These are phyloP conservation scores for Thunnus maccoyii DNA, from an alignment of 2,113 vertebrate genomes.

Conservation along the genomic window DNA sequence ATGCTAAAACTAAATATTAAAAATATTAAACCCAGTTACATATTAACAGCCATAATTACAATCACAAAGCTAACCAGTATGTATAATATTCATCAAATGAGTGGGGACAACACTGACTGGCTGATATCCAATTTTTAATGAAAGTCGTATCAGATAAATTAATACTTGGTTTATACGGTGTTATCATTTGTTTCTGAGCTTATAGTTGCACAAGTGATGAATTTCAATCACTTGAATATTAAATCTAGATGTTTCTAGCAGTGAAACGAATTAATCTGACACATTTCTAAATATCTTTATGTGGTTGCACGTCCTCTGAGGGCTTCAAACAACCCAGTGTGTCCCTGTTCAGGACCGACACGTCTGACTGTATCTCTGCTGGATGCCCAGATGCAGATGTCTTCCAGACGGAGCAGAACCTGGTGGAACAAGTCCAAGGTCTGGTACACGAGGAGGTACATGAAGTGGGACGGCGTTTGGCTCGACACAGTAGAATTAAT, in stretches of 20 bases:
- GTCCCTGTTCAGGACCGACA: conserved; percentile 25
- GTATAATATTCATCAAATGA: conserved; percentile 2
- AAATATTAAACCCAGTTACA: background rate
- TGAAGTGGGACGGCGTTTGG: conserved; percentile 92
- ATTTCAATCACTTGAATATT: conserved; percentile 28
- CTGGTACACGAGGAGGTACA: conserved; percentile 87
- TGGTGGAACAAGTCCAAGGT: conserved; percentile 77
- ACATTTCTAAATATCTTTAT: conserved; percentile 25
- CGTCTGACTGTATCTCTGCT: conserved; percentile 29
- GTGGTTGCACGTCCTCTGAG: conserved; percentile 3
- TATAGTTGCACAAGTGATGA: conserved; percentile 44
- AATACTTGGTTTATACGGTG: conserved; percentile 38
- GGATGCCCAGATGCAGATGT: conserved; percentile 60
- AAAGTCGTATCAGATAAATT: conserved; percentile 53
- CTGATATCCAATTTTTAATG: conserved; percentile 48
- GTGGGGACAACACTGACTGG: conserved; percentile 40
- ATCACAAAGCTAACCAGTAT: conserved; percentile 27
- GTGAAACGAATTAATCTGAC: conserved; percentile 1
- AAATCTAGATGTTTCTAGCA: background rate
- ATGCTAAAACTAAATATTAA: background rate
- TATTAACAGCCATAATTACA: conserved; percentile 41
- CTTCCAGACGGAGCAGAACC: conserved; percentile 57
- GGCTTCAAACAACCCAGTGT: background rate
- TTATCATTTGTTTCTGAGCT: conserved; percentile 44
- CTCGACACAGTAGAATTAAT: conserved; percentile 98